Conservation (phyloP, 2,113 vertebrate genomes). For the Laterallus jamaicensis region DNA sequence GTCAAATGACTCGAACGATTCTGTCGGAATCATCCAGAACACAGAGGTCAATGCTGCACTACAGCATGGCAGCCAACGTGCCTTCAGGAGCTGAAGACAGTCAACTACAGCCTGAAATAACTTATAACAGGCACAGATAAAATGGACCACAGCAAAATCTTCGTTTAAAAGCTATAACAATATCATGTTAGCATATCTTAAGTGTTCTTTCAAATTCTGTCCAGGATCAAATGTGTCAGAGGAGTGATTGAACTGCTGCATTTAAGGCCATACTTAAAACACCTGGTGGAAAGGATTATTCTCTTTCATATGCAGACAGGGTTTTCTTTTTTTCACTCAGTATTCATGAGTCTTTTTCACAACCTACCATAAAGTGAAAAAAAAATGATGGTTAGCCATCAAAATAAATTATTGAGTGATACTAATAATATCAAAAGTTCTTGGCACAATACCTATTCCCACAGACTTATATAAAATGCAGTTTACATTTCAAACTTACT, state of each 20-base stretch:
- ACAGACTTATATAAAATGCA: not conserved
- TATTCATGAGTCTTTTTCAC: not conserved
- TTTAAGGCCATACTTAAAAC: not conserved
- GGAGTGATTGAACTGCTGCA: not conserved
- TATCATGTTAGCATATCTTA: not conserved
- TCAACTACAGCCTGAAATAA: not conserved
- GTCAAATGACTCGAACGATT: constrained; percentile 68
- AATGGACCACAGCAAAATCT: not conserved
- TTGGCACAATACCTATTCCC: not conserved
- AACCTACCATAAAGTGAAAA: not conserved
- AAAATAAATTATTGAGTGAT: not conserved
- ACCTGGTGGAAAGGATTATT: not conserved
- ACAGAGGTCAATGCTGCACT: constrained; percentile 46
- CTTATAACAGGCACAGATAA: not conserved
- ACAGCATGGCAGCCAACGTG: not conserved
- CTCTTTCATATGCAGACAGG: not conserved
- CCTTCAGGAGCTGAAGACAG: not conserved
- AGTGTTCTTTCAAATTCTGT: not conserved
- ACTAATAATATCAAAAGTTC: not conserved
- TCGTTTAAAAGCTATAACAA: not conserved
- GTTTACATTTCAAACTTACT: not conserved
- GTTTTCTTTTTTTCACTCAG: not conserved
- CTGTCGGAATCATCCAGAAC: constrained; percentile 65
- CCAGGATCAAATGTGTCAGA: not conserved
- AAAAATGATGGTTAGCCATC: not conserved